These are phyloP conservation scores for Strix occidentalis DNA, from an alignment of 2,797 vertebrate species.

Conservation along the genomic window DNA sequence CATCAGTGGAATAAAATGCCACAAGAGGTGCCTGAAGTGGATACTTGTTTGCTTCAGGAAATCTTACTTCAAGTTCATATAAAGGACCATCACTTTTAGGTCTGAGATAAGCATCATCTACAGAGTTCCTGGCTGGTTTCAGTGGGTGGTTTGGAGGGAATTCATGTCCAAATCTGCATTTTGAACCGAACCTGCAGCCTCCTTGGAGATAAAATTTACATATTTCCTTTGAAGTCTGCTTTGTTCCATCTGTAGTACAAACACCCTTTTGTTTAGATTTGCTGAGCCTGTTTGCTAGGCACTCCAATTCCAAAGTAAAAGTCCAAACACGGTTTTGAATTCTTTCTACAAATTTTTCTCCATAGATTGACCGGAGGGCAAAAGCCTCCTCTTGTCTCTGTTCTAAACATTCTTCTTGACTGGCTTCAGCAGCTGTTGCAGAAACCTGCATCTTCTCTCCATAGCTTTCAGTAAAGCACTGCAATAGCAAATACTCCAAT, in stretches of 20 bases:
- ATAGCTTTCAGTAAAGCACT: constrained; percentile 86
- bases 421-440: constrained; percentile 64
- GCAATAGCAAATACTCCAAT: constrained; percentile 86
- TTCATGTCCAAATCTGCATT: constrained; percentile 90
- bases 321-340: constrained; percentile 91
- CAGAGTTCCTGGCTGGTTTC: constrained; percentile 43
- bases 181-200: constrained; percentile 88
- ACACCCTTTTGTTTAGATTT: constrained; percentile 50
- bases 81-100: constrained; percentile 75
- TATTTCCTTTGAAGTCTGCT: constrained; percentile 68
- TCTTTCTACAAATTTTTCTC: constrained; percentile 91
- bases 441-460: constrained; percentile 77
- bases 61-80: constrained; percentile 93
- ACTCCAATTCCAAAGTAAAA: constrained; percentile 82
- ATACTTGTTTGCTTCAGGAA: constrained; percentile 89
- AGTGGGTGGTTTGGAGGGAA: constrained; percentile 68
- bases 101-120: constrained; percentile 82
- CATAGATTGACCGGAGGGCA: constrained; percentile 89
- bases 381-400: constrained; percentile 91
- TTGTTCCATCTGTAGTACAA: constrained; percentile 17
- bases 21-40: constrained; percentile 91
- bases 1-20: constrained; percentile 91
- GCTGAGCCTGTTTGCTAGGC: constrained; percentile 73
- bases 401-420: constrained; percentile 84
- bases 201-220: constrained; percentile 90